Base-by-base conservation (phyloP, 64 coral and sea anemone species). In the Montipora sp. region DNA sequence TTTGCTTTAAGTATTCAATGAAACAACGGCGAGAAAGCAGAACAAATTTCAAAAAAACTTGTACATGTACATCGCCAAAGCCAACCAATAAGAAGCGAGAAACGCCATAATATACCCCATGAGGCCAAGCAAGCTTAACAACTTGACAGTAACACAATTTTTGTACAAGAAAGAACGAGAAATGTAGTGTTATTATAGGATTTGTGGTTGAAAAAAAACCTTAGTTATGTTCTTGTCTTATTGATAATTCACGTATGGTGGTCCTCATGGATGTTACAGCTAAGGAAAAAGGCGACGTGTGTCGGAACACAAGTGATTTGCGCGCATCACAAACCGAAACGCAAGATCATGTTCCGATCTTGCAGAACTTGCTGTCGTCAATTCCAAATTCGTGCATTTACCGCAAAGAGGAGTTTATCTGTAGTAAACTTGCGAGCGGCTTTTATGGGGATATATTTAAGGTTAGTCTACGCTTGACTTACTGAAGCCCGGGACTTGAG, bases 391-490 rank as follows among this genome's bases (percentile, higher is more conserved):
- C 92, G 16, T 80, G 87, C 27, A 86, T 97, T 48, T 97, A 92
- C 59, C 59, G 87, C 60, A 78, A 79, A 73, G 84, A 97, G 36
- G 95, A 97, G 60, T 97, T 97, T 75, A 88, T 36, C 27, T 73
- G 80, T 10, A 88, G 82, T 59, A 63, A 19, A 51, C 69, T 97
- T 36, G 89, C 95, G n/a, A 76, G 70, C 21, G 95, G 95, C 18
- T 97, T 97, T 90, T 97, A 94, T 89, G 95, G 95, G 14, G 83
- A 94, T 36, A 46, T 97, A 22, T 97, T 88, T 69, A 97, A 94
- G 95, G 95, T 97, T 87, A 36, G 55, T 5, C 18, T 24, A 43
- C 19, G 47, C 36, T 36, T 36, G 36, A 36, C 36, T 15, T 23
- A 27, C 68, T 18, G 11, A 18, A 61, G 14, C 14, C 21, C 5